Base-by-base conservation (phyloP, 2,113 vertebrate species). In the Cinclus mexicanus region DNA sequence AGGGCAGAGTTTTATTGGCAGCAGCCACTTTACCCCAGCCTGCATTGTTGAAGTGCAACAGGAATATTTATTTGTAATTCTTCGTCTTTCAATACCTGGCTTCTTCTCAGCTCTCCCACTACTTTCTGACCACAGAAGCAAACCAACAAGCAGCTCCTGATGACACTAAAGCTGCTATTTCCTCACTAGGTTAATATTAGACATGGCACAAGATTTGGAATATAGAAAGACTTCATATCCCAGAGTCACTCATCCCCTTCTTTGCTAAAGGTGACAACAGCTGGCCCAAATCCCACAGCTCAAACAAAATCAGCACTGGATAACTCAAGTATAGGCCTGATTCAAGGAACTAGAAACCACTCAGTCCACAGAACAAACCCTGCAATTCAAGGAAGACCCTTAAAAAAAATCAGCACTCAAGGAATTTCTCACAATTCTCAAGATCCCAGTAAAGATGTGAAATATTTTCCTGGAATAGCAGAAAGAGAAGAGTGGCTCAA, bases 351-450 rank as follows among this genome's bases (percentile, higher is more conserved):
- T 6, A 89, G 60, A 78, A 94, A 87, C 69, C 75, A 78, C 82
- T 75, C 65, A 71, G 29, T 53, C 37, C 5, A 11, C 61, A 84
- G 37, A 94, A 92, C 33, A 60, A 74, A 57, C 18, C 8, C 47
- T 42, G 47, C 59, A 74, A 83, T 60, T 60, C 41, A 80, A 88
- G 42, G 47, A 67, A 84, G 77, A 60, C 7, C 33, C 42, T 69
- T 35, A 55, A 65, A 83, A 77, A 61, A 33, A 61, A 49, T 0
- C 2, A 72, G 46, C 55, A 70, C 50, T 88, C 55, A 33, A 80
- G 44, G 52, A 87, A 95, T 81, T 95, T 94, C 94, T 89, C 94
- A 87, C 61, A 86, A 50, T 87, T 92, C 64, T 74, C 69, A 64
- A 83, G 52, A 70, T 90, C 39, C 64, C 13, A 3, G 47, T 50